These are phyloP conservation scores for Drosophila athabasca DNA, from an alignment of 1,140 invertebrate genomes.

Conservation along the genomic window DNA sequence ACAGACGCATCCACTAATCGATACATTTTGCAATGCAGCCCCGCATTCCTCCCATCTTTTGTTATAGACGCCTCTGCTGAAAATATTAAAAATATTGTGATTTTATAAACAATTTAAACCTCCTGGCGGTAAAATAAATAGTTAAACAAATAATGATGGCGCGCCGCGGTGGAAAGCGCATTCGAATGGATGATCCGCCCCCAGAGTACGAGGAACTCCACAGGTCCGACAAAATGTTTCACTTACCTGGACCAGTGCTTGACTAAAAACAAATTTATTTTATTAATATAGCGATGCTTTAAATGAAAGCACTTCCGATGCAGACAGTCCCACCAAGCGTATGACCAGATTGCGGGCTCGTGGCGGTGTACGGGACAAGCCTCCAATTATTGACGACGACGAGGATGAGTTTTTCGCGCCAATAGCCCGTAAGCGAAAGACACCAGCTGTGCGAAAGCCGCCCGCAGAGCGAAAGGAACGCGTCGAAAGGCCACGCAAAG, in stretches of 20 bases:
- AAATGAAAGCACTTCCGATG: constrained; percentile 83
- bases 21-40: constrained; percentile 9
- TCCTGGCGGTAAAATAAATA: background rate
- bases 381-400: constrained; percentile 82
- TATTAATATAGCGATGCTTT: constrained; percentile 58
- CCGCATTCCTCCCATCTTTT: constrained; percentile 15
- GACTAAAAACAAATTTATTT: background rate
- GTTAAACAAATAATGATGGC: constrained; percentile 86
- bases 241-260: background rate
- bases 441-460: constrained; percentile 84
- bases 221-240: constrained; percentile 30
- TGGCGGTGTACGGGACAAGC: constrained; percentile 83
- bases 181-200: constrained; percentile 95
- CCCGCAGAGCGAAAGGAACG: constrained; percentile 84
- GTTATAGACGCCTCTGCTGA: constrained; percentile 3
- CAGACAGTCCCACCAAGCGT: constrained; percentile 84
- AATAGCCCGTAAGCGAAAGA: constrained; percentile 73
- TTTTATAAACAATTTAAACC: constrained; percentile 2
- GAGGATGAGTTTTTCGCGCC: constrained; percentile 83
- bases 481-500: constrained; percentile 81
- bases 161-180: constrained; percentile 92
- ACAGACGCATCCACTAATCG: background rate
- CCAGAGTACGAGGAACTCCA: constrained; percentile 86
- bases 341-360: constrained; percentile 84
- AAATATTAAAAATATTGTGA: constrained; percentile 11